Percentiles rank a stretch among this genome's conserved stretches.
phyloP scores from a whole-genome alignment of 2,113 vertebrate genomes.

The Datnioides undecimradiatus region DNA sequence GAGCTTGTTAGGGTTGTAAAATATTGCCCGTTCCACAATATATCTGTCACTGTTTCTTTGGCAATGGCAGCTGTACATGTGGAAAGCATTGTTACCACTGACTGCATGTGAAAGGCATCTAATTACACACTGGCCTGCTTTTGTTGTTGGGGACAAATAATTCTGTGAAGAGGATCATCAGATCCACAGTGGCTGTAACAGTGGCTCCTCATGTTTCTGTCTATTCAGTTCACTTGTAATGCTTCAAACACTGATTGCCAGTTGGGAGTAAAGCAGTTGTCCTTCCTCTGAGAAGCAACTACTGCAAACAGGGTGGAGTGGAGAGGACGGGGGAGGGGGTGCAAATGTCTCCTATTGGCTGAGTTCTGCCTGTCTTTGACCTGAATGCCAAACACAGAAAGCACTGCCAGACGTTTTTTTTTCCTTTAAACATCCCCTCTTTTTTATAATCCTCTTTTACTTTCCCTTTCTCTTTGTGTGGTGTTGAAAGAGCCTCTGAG shows the following conservation, averaged over 20 bases:
- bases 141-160: slow-evolving; percentile 45
- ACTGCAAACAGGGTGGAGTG: slow-evolving; percentile 53
- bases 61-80: slow-evolving; percentile 19
- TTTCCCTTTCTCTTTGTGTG: slow-evolving; percentile 70
- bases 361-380: slow-evolving; percentile 64
- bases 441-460: slow-evolving; percentile 73
- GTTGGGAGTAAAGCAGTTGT: slow-evolving; percentile 51
- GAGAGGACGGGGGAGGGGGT: slow-evolving; percentile 12
- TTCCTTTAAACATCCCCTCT: slow-evolving; percentile 58
- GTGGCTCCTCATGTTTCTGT: slow-evolving; percentile 37
- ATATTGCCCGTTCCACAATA: neutral
- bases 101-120: slow-evolving; percentile 18
- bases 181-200: slow-evolving; percentile 29
- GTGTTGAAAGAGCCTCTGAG: slow-evolving; percentile 67
- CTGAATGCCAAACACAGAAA: slow-evolving; percentile 74
- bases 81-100: slow-evolving; percentile 36
- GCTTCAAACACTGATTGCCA: slow-evolving; percentile 47
- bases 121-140: slow-evolving; percentile 30
- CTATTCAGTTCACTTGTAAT: slow-evolving; percentile 54
- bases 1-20: slow-evolving; percentile 3
- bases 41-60: neutral
- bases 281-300: slow-evolving; percentile 59
- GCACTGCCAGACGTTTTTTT: slow-evolving; percentile 66
- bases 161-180: slow-evolving; percentile 13
- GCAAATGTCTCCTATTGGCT: slow-evolving; percentile 56